These are phyloP conservation scores for Hirtodrosophila alboralis DNA, from an alignment of 2,888 invertebrate genomes.

Conservation along the genomic window DNA sequence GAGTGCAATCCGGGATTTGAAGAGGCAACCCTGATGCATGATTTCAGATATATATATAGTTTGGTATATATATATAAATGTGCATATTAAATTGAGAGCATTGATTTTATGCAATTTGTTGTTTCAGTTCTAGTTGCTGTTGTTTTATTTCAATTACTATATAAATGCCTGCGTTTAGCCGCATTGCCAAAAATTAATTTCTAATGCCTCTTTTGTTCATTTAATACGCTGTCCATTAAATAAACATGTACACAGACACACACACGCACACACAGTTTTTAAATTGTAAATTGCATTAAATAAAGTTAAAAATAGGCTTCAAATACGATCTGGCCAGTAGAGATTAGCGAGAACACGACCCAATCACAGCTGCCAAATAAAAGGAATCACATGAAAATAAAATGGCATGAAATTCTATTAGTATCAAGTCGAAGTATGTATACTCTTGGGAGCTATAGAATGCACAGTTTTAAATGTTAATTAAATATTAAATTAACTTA, in stretches of 20 bases:
- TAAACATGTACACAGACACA: no score
- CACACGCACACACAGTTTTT: slow-evolving; percentile 27
- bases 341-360: slow-evolving; percentile 60
- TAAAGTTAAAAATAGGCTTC: slow-evolving; percentile 65
- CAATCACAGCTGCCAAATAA: slow-evolving; percentile 55
- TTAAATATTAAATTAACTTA: no score
- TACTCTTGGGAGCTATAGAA: slow-evolving; percentile 24
- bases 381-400: slow-evolving; percentile 24
- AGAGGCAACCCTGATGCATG: slow-evolving; percentile 43
- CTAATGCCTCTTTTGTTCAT: slow-evolving; percentile 50
- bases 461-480: neutral
- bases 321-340: slow-evolving; percentile 39
- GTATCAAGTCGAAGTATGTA: neutral
- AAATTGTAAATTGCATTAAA: slow-evolving; percentile 59
- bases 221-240: slow-evolving; percentile 65
- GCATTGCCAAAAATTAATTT: slow-evolving; percentile 66
- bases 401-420: neutral
- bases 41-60: slow-evolving; percentile 25
- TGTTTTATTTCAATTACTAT: slow-evolving; percentile 16
- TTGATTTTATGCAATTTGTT: slow-evolving; percentile 35
- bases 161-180: slow-evolving; percentile 54
- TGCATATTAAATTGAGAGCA: slow-evolving; percentile 15
- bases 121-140: neutral
- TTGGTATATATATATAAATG: slow-evolving; percentile 3
- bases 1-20: slow-evolving; percentile 61